Conservation (phyloP, 1,140 invertebrate genomes). For the Neodiprion virginianus region DNA sequence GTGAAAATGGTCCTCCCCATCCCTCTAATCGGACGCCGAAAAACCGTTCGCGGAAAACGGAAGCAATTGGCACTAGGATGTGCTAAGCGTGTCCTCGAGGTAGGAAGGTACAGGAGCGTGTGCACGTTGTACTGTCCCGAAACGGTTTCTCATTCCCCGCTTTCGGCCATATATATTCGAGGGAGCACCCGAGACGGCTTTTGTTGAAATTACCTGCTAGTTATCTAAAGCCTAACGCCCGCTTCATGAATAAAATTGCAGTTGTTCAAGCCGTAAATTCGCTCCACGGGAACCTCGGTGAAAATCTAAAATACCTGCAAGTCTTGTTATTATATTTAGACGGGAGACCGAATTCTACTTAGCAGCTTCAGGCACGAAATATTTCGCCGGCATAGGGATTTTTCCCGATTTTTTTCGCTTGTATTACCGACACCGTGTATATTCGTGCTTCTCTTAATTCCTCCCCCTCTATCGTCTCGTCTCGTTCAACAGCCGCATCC, state of each 20-base stretch:
- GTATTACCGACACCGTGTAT: too few relatives aligned
- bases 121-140: neutral
- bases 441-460: too few relatives aligned
- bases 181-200: neutral
- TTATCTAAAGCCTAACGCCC: conserved; percentile 15
- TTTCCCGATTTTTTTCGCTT: too few relatives aligned
- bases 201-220: conserved; percentile 11
- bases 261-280: conserved; percentile 39
- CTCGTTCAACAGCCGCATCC: neutral
- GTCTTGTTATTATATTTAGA: too few relatives aligned
- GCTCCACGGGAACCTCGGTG: too few relatives aligned
- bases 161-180: neutral
- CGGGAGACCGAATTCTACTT: conserved; percentile 43
- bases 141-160: neutral
- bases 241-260: conserved; percentile 36
- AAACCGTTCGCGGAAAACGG: neutral
- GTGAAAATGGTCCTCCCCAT: too few relatives aligned
- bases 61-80: neutral
- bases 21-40: too few relatives aligned
- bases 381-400: neutral
- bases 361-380: conserved; percentile 27
- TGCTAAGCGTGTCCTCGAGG: too few relatives aligned
- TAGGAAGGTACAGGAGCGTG: neutral
- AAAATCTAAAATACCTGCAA: too few relatives aligned
- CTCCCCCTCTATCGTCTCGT: neutral